phyloP scores from a whole-genome alignment of 1,140 invertebrate genomes.

The Drosophila seguyi region DNA sequence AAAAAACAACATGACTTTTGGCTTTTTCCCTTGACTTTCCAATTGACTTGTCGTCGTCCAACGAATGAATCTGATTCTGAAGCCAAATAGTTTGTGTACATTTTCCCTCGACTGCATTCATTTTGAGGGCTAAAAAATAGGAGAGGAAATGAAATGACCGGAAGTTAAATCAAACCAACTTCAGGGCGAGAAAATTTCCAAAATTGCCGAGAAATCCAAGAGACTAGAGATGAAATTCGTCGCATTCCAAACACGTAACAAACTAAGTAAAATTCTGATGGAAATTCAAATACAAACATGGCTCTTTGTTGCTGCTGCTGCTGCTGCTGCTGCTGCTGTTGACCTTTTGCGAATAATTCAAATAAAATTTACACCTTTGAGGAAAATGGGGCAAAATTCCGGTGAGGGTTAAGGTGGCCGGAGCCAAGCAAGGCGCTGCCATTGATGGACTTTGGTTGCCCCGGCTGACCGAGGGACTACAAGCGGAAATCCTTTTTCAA shows the following conservation, averaged over 20 bases:
- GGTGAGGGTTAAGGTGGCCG: neutral
- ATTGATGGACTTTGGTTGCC: conserved; percentile 57
- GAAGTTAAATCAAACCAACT: conserved; percentile 79
- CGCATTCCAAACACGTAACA: conserved; percentile 42
- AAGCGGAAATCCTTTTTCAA: conserved; percentile 81
- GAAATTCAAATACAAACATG: conserved; percentile 31
- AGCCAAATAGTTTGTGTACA: conserved; percentile 27
- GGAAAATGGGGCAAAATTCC: conserved; percentile 12
- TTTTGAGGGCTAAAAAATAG: conserved; percentile 17
- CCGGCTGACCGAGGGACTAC: conserved; percentile 64
- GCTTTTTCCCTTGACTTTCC: neutral
- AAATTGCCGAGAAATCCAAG: conserved; percentile 33
- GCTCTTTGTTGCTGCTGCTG: conserved; percentile 13
- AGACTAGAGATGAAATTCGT: conserved; percentile 15
- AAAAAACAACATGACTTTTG: neutral
- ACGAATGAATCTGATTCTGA: neutral
- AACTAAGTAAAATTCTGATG: conserved; percentile 55
- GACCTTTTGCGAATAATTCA: conserved; percentile 77
- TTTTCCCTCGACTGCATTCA: conserved; percentile 17
- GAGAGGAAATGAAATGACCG: conserved; percentile 78
- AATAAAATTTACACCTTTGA: conserved; percentile 80
- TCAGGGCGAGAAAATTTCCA: conserved; percentile 27
- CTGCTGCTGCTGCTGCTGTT: conserved; percentile 14
- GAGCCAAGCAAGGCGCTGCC: neutral
- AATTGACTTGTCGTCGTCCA: conserved; percentile 39